Percentiles rank a stretch among this genome's conserved stretches.
These are phyloP conservation scores for Zhuqinia jingwanae DNA, from an alignment of 2,888 invertebrate genomes.

Conservation along the genomic window DNA sequence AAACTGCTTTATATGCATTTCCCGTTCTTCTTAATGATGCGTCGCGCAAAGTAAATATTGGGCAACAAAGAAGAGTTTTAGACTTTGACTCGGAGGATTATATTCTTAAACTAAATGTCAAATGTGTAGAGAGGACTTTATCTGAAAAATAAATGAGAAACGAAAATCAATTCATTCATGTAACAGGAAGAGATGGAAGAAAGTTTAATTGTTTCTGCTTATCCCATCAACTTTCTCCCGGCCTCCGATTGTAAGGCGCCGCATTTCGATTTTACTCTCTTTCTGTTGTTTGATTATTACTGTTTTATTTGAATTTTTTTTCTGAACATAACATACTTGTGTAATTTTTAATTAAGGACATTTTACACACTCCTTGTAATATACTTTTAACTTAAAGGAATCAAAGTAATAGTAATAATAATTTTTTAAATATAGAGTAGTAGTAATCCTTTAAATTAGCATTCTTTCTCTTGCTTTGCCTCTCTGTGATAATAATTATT, in stretches of 20 bases:
- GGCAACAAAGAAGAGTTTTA: no score
- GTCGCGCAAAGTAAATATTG: no score
- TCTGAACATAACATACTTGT: slow-evolving; percentile 35
- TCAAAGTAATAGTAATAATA: slow-evolving; percentile 11
- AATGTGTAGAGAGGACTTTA: no score
- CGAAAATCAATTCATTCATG: no score
- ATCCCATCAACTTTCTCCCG: background rate
- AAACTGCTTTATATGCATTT: background rate
- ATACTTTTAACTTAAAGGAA: slow-evolving; percentile 30
- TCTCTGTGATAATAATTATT: no score
- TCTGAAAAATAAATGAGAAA: no score
- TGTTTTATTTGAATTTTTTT: slow-evolving; percentile 25
- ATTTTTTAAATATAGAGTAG: background rate
- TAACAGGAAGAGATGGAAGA: no score
- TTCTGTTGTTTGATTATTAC: slow-evolving; percentile 33
- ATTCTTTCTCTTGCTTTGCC: background rate
- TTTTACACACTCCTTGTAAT: slow-evolving; percentile 41
- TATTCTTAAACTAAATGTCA: no score
- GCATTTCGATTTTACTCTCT: background rate
- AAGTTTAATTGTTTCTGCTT: no score
- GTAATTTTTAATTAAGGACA: slow-evolving; percentile 41
- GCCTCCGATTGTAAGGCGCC: background rate
- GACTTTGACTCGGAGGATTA: no score
- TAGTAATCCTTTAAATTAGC: slow-evolving; percentile 19
- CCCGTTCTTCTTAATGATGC: background rate